These are phyloP conservation scores for Lerema accius DNA, from an alignment of 1,140 invertebrate species.

Conservation along the genomic window DNA sequence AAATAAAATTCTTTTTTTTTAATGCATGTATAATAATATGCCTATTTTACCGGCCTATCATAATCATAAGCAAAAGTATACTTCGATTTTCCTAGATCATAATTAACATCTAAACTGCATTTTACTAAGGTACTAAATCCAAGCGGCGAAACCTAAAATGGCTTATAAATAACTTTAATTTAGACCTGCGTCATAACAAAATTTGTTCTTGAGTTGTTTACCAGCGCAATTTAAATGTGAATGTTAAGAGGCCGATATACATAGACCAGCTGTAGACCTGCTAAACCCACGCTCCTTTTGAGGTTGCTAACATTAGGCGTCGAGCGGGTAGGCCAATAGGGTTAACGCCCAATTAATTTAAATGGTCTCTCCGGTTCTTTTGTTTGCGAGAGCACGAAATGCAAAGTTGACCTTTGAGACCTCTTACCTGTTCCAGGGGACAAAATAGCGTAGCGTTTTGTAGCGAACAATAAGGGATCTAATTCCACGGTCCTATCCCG, in stretches of 20 bases:
- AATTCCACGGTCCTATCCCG: slow-evolving; percentile 1
- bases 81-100: too few species aligned
- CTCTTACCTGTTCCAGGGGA: slow-evolving; percentile 21
- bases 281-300: slow-evolving; percentile 30
- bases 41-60: too few species aligned
- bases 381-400: slow-evolving; percentile 29
- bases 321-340: slow-evolving; percentile 22
- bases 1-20: too few species aligned
- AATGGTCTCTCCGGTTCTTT: slow-evolving; percentile 25
- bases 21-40: too few species aligned
- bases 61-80: too few species aligned
- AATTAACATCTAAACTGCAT: not conserved
- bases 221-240: slow-evolving; percentile 19
- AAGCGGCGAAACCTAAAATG: slow-evolving; percentile 21
- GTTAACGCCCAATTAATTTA: slow-evolving; percentile 35
- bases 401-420: slow-evolving; percentile 17
- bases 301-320: slow-evolving; percentile 23
- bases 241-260: slow-evolving; percentile 14
- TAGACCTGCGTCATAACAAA: slow-evolving; percentile 31
- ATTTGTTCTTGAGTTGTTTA: slow-evolving; percentile 31
- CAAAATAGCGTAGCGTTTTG: slow-evolving; percentile 21
- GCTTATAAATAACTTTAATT: slow-evolving; percentile 34
- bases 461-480: slow-evolving; percentile 14
- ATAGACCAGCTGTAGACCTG: not conserved
- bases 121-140: not conserved